Evolutionary conservation across 64 coral and sea anemone species (phyloP).

Genomic region (Actinia tenebrosa): DNA sequence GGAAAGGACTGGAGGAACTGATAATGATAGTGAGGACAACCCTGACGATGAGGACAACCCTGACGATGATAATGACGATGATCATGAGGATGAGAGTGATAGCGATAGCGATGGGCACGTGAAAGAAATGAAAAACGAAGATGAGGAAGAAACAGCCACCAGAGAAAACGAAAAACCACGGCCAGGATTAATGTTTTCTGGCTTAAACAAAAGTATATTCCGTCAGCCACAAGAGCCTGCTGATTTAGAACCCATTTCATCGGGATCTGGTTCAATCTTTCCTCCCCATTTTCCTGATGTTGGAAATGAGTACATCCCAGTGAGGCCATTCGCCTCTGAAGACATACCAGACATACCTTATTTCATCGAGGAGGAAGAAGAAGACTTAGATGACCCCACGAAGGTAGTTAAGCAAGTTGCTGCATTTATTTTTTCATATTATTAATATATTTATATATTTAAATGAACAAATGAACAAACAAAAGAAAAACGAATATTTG

Average conservation of each 20-base stretch:
- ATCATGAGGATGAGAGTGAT: not conserved
- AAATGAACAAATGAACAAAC: no score
- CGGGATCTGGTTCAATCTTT: not conserved
- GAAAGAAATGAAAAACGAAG: not conserved
- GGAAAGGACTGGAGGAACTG: not conserved
- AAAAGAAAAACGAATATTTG: no score
- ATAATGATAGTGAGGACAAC: not conserved
- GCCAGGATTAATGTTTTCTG: not conserved
- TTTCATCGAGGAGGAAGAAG: not conserved
- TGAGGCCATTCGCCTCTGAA: no score
- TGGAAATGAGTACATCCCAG: not conserved
- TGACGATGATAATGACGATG: not conserved
- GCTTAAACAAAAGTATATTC: not conserved
- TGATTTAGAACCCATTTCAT: not conserved
- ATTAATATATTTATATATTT: not conserved
- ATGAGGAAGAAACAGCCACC: not conserved
- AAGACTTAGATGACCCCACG: not conserved
- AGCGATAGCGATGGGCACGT: not conserved
- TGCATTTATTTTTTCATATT: not conserved
- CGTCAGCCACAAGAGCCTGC: not conserved
- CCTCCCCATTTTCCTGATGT: not conserved
- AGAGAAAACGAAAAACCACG: not conserved
- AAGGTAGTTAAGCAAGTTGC: not conserved
- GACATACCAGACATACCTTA: not conserved
- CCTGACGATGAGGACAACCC: not conserved